Conservation (phyloP, 2,888 invertebrate genomes). For the Pseudanteris insignis region DNA sequence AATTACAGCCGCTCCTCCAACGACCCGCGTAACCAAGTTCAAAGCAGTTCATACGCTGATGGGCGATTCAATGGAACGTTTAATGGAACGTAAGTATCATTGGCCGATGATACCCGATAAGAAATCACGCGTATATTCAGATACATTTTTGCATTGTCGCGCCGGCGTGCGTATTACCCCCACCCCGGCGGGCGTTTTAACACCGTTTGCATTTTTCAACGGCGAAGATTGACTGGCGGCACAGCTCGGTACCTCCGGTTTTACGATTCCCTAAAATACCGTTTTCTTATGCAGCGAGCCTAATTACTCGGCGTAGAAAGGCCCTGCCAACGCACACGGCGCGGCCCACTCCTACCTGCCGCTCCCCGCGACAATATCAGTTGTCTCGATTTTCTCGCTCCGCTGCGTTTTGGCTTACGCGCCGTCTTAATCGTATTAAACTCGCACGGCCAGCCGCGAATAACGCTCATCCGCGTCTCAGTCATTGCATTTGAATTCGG, state of each 20-base stretch:
- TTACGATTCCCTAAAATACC: slow-evolving; percentile 62
- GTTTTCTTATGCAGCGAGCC: slow-evolving; percentile 59
- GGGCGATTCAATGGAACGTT: background rate
- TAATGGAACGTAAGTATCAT: slow-evolving; percentile 4
- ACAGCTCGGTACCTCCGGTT: slow-evolving; percentile 48
- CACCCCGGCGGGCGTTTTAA: too few relatives aligned
- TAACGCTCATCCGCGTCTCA: too few relatives aligned
- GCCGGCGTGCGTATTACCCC: slow-evolving; percentile 23
- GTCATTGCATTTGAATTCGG: too few relatives aligned
- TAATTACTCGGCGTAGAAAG: slow-evolving; percentile 52
- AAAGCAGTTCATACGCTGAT: slow-evolving; percentile 4
- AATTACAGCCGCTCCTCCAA: too few relatives aligned
- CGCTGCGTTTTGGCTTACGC: slow-evolving; percentile 21
- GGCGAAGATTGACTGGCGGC: slow-evolving; percentile 53
- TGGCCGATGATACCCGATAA: slow-evolving; percentile 21
- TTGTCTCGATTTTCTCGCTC: slow-evolving; percentile 25
- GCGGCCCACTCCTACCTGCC: too few relatives aligned
- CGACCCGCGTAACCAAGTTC: too few relatives aligned
- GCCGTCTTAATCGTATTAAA: slow-evolving; percentile 41
- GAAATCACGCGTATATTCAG: slow-evolving; percentile 23
- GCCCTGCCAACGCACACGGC: too few relatives aligned
- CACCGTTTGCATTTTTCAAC: slow-evolving; percentile 51
- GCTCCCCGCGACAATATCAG: slow-evolving; percentile 9
- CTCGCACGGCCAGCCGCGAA: slow-evolving; percentile 9
- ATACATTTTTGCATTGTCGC: slow-evolving; percentile 46